Conservation (phyloP, 2,113 vertebrate genomes). For the Martes martes region DNA sequence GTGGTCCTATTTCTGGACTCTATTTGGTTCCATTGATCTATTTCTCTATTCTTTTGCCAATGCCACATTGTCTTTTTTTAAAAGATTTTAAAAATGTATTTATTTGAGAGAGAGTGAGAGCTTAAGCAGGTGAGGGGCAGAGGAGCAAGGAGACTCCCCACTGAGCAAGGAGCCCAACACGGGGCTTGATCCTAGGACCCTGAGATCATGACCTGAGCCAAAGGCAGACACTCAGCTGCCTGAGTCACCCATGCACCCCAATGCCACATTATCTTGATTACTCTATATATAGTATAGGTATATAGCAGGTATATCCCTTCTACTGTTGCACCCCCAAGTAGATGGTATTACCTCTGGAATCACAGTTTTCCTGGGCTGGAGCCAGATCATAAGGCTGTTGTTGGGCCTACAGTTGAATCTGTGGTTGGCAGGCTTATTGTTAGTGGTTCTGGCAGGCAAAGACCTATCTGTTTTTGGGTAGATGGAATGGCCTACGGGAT, state of each 20-base stretch:
- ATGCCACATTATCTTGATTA: background rate
- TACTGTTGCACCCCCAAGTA: background rate
- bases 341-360: background rate
- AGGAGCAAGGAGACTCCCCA: background rate
- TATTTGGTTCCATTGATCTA: background rate
- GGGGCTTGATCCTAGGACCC: background rate
- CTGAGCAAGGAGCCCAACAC: background rate
- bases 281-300: background rate
- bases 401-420: background rate
- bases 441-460: background rate
- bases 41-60: background rate
- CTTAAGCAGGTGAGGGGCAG: background rate
- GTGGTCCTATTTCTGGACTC: background rate
- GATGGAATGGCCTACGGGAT: too few species aligned
- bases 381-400: background rate
- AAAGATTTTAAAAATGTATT: background rate
- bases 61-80: background rate
- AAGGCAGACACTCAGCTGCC: background rate
- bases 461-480: background rate
- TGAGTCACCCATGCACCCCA: background rate
- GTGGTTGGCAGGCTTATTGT: background rate
- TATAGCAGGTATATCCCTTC: background rate
- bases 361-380: background rate
- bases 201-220: background rate
- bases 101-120: background rate